A percentile compares a stretch with the other conserved stretches of the same genome.
Evolutionary conservation across 1,140 invertebrate genomes (phyloP).

Genomic region (Sycophila sp.): DNA sequence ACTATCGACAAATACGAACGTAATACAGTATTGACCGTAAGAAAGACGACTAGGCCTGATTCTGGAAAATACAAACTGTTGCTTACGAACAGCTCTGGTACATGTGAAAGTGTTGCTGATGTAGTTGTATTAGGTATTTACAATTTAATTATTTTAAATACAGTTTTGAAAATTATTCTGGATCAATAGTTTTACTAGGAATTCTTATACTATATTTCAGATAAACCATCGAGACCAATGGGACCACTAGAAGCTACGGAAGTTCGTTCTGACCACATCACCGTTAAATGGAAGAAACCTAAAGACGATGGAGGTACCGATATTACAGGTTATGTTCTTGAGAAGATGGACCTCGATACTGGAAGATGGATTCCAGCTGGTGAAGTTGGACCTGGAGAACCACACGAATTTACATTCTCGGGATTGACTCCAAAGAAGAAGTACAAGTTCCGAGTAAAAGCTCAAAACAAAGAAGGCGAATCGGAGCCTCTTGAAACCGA

Average conservation of each 20-base stretch:
- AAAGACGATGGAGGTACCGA: conserved; percentile 93
- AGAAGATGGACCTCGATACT: conserved; percentile 95
- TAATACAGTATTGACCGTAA: conserved; percentile 90
- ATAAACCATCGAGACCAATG: conserved; percentile 85
- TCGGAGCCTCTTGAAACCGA: conserved; percentile 94
- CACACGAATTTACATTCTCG: conserved; percentile 83
- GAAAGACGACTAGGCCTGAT: conserved; percentile 85
- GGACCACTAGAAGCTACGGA: conserved; percentile 90
- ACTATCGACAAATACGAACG: conserved; percentile 90
- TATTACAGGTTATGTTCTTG: conserved; percentile 94
- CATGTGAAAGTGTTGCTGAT: conserved; percentile 83
- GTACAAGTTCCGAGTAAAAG: conserved; percentile 98
- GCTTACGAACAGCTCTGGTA: conserved; percentile 85
- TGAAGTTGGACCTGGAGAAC: conserved; percentile 85
- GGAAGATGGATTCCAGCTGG: conserved; percentile 92
- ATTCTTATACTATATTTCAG: conserved; percentile 60
- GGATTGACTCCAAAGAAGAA: conserved; percentile 96
- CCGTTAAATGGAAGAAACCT: conserved; percentile 94
- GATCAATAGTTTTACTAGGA: background rate
- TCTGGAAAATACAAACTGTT: conserved; percentile 91
- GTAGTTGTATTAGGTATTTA: conserved; percentile 85
- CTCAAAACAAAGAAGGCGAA: conserved; percentile 98
- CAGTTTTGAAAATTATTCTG: conserved; percentile 11
- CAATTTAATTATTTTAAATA: conserved; percentile 2
- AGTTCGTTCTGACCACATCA: conserved; percentile 90